Base-by-base conservation (phyloP, 2,888 invertebrate genomes). In the Ctena decussata region DNA sequence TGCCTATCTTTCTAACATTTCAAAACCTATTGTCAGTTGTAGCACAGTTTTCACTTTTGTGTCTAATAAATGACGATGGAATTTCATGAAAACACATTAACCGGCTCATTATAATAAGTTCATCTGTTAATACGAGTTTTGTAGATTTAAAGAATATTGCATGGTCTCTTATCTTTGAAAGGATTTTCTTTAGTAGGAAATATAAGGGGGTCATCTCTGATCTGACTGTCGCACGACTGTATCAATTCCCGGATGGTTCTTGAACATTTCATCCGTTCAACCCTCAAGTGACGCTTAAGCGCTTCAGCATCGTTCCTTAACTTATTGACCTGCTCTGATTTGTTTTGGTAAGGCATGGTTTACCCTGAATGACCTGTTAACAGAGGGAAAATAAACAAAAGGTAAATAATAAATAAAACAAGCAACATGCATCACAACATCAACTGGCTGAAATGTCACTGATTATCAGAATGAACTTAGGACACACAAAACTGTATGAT, bases 171-270 rank as follows among this genome's bases (percentile, higher is more conserved):
- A 44, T 94, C 94, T 81, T 93, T 94, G 87, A 95, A 95, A 6
- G 95, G 95, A 74, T 95, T 95, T 27, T 94, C 94, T 84, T 93
- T 94, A 35, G 94, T 92, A 18, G 95, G 95, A 84, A 90, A 86
- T 27, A 95, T 92, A 21, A 95, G 90, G 1, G 93, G 93, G 81
- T 95, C 95, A 27, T 87, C 86, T 24, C 84, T 74, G 72, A 90
- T 77, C 73, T 92, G 86, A 15, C 83, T 76, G 27, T 91, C 83
- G 83, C 94, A 94, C 91, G 91, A 95, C 35, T 89, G 80, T 24
- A 93, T 87, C 77, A 95, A 86, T 41, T 95, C 94, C 35, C 80
- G 77, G 27, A 93, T 82, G 27, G 95, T 92, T 79, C 91, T 87
- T 15, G 94, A 93, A 65, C 93, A 83, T 80, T 86, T 91, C 74